These are phyloP conservation scores for Amphipyra tragopoginis DNA, from an alignment of 2,888 invertebrate species.

Conservation along the genomic window DNA sequence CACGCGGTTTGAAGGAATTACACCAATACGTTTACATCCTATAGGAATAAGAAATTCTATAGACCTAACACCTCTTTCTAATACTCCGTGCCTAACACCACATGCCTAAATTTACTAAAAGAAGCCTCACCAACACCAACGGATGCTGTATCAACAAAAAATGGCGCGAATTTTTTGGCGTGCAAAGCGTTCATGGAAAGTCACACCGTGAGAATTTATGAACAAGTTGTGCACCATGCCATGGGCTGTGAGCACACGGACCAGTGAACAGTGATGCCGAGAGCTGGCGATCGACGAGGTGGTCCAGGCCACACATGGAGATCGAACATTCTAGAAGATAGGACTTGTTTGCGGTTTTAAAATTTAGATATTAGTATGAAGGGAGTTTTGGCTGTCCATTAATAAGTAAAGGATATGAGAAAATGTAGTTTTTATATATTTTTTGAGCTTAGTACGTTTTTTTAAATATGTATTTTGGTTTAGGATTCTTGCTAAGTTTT, in stretches of 20 bases:
- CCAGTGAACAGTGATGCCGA: slow-evolving; percentile 80
- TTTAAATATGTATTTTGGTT: too few species aligned
- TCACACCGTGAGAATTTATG: slow-evolving; percentile 64
- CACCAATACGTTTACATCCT: too few species aligned
- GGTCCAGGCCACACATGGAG: slow-evolving; percentile 77
- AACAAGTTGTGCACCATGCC: slow-evolving; percentile 44
- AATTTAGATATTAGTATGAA: not conserved
- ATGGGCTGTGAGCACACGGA: slow-evolving; percentile 67
- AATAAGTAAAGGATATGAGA: too few species aligned
- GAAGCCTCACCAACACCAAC: slow-evolving; percentile 60
- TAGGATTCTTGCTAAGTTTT: too few species aligned
- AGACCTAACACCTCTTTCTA: too few species aligned
- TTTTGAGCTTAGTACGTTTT: too few species aligned
- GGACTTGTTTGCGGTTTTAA: not conserved
- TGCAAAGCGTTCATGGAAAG: slow-evolving; percentile 60
- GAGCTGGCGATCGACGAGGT: slow-evolving; percentile 64
- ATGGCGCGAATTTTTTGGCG: slow-evolving; percentile 57
- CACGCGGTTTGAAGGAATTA: too few species aligned
- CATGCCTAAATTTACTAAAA: slow-evolving; percentile 13
- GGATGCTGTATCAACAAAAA: slow-evolving; percentile 65
- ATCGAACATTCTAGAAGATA: slow-evolving; percentile 16
- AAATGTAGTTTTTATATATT: too few species aligned
- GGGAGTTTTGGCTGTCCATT: too few species aligned
- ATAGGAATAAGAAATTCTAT: too few species aligned
- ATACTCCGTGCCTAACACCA: not conserved